Evolutionary conservation across 2,113 vertebrate genomes (phyloP), one percentile per base, ranked within the genome.

Genomic region (Vidua chalybeata): DNA sequence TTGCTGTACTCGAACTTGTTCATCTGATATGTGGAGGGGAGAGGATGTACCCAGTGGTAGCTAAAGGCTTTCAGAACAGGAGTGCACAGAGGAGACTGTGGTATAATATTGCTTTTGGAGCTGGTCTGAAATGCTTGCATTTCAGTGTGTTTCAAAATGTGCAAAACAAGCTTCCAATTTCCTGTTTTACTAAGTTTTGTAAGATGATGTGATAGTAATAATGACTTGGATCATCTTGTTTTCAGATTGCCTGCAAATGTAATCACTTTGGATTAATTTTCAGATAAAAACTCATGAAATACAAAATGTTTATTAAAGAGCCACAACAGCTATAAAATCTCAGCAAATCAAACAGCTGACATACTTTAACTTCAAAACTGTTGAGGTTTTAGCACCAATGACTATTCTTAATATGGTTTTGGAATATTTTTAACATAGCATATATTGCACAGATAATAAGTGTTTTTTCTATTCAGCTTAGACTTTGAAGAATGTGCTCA

Each of bases 401-500:
- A 20, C 33, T 39, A 28, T 37, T 84, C 15, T 73, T 58, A 43
- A 10, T 73, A 5, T 21, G 56, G 21, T 51, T 58, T 68, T 83
- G 71, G 28, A 58, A 43, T 87, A 12, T 46, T 85, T 88, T 78
- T 87, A 80, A 20, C 1, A 0, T 58, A 41, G 22, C 1, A 0
- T 89, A 16, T 77, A 35, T 61, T 54, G 35, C 49, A 67, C 17
- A 43, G 43, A 61, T 91, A 78, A 62, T 83, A 77, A 64, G 7
- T 55, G 21, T 45, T 68, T 80, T 71, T 93, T 93, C 93, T 96
- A 3, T 97, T 79, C 97, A 99, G 99, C 97, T 99, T 99, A 98
- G 99, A 99, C 97, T 99, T 99, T 97, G 99, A 99, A 97, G 99
- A 99, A 97, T 99, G 99, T 51, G 99, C 99, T 83, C 99, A 99